A percentile compares a stretch with the other conserved stretches of the same genome.
phyloP scores from a whole-genome alignment of 53 echinoderm and acorn worm species.

The Hippasteria phrygiana region DNA sequence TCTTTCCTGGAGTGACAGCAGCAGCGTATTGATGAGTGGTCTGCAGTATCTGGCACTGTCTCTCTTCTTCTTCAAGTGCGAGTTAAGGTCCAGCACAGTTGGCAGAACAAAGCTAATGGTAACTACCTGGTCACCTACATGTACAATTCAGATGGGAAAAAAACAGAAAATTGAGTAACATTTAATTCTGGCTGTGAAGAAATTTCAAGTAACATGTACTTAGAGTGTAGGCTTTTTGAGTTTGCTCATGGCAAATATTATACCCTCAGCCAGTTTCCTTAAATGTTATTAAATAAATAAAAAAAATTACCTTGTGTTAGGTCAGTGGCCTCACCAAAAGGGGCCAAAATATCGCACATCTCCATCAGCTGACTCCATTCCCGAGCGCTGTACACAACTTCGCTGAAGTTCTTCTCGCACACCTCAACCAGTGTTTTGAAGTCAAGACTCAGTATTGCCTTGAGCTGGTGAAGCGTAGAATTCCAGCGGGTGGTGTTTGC shows the following conservation, averaged over 20 bases:
- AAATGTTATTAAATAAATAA: neutral
- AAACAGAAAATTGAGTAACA: neutral
- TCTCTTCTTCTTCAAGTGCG: neutral
- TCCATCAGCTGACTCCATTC: constrained; percentile 62
- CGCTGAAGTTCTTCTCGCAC: constrained; percentile 5
- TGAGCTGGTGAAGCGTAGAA: constrained; percentile 46
- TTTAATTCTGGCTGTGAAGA: neutral
- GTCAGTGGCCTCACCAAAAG: constrained; percentile 53
- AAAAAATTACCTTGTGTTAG: constrained; percentile 21
- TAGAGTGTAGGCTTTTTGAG: neutral
- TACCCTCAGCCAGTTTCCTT: neutral
- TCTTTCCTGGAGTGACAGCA: constrained; percentile 6
- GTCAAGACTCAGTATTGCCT: constrained; percentile 36
- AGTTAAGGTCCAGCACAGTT: constrained; percentile 34
- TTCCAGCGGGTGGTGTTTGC: constrained; percentile 56
- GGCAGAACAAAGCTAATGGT: constrained; percentile 49
- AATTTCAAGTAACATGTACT: neutral
- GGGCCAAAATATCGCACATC: constrained; percentile 26
- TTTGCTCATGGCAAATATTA: neutral
- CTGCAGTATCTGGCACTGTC: constrained; percentile 8
- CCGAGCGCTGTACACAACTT: neutral
- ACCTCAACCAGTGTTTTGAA: constrained; percentile 21
- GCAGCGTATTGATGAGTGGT: neutral
- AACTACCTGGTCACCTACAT: constrained; percentile 23
- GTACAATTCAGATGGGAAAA: neutral